A percentile compares a stretch with the other conserved stretches of the same genome.
Conservation (phyloP, 2,113 vertebrate genomes). For the Xiphophorus maculatus region DNA sequence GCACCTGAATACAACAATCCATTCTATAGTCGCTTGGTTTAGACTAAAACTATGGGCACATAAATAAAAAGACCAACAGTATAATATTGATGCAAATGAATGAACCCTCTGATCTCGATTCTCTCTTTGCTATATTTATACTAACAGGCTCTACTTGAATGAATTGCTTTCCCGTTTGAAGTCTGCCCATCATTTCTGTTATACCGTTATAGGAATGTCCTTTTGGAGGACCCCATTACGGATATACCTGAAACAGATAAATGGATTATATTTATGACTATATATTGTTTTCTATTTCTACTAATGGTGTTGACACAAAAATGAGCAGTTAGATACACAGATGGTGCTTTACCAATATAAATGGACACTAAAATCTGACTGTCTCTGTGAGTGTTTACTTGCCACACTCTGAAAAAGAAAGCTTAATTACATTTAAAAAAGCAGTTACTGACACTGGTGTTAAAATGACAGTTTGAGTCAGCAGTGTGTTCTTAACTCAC, state of each 20-base stretch:
- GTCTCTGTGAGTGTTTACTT: background rate
- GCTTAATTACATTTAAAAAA: no score
- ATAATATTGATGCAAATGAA: background rate
- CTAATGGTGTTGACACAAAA: slow-evolving; percentile 21
- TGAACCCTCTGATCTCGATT: background rate
- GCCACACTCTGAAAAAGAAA: background rate
- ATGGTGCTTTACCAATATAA: background rate
- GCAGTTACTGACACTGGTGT: no score
- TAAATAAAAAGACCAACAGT: background rate
- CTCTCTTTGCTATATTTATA: background rate
- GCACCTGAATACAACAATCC: background rate
- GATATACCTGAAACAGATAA: slow-evolving; percentile 22
- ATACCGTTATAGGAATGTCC: no score
- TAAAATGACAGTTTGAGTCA: no score
- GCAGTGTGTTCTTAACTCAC: no score
- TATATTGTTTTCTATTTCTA: slow-evolving; percentile 9
- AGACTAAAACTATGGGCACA: background rate
- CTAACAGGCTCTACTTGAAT: background rate
- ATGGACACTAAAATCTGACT: background rate
- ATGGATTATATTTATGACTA: slow-evolving; percentile 25
- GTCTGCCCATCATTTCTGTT: background rate
- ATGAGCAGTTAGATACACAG: background rate
- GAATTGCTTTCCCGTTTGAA: background rate
- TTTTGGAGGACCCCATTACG: no score
- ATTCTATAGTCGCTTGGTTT: background rate